Base-by-base conservation (phyloP, 92 coral and sea anemone genomes). In the Isaurus tuberculatus region DNA sequence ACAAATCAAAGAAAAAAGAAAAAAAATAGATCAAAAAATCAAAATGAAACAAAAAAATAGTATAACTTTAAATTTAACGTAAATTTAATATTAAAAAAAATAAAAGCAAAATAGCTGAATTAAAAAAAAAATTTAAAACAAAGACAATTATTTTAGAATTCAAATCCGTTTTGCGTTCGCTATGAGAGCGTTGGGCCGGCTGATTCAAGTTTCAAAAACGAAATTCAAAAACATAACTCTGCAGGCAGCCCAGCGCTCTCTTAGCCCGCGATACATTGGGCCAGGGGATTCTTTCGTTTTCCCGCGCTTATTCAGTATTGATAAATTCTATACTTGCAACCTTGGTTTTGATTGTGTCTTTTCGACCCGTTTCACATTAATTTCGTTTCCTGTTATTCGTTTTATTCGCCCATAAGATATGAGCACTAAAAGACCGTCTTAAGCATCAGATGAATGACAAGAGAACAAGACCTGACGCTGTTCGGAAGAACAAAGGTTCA, bases 151-250 rank as follows among this genome's bases (percentile, higher is more conserved):
- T 40, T 60, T 60, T 28, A 60, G 66, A 79, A 64, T 51, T 79
- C 72, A 65, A 80, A 65, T 64, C 73, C 29, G 78, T 32, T 66
- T 66, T 81, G 65, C 70, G 49, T 22, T 29, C 48, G 86, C 44
- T 81, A 81, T 65, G 86, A 81, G 79, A 68, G 40, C 86, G 63
- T 44, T 81, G 79, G 86, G 77, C 86, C 61, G 33, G 72, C 61
- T 22, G 61, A 68, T 64, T 42, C 28, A n/a, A 66, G 36, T 66
- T 37, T 40, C 72, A 8, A 48, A 48, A 48, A n/a, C n/a, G 16
- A 14, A 48, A 49, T 0, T 49, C 22, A 15, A 49, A 83, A 66
- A 66, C 72, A 66, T 30, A 66, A 66, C 13, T 57, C 29, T 78
- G 19, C 19, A 16, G 51, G 29, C 73, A 30, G 84, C 84, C 84